phyloP scores from a whole-genome alignment of 2,113 vertebrate genomes.

The Chrysochloris asiatica region DNA sequence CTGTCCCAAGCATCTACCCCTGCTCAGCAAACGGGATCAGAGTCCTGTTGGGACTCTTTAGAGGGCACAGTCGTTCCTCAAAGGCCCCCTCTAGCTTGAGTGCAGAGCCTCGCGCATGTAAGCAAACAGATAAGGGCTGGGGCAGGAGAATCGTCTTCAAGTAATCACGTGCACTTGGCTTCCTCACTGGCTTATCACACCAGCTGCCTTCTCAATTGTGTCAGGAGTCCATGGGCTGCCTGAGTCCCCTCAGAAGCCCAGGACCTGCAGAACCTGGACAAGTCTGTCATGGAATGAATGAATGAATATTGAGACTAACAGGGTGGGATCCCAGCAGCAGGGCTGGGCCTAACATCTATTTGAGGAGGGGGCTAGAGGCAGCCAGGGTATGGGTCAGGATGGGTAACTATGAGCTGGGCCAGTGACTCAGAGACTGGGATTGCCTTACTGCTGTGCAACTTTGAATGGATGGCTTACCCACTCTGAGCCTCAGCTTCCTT shows the following conservation, averaged over 20 bases:
- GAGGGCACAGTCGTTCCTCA: background rate
- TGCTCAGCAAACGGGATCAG: fast-evolving
- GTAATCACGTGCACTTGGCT: fast-evolving
- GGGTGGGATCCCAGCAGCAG: too few species aligned
- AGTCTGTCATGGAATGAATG: background rate
- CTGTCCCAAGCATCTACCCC: background rate
- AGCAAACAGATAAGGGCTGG: background rate
- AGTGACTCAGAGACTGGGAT: background rate
- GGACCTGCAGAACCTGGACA: background rate
- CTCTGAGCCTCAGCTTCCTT: background rate
- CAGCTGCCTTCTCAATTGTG: background rate
- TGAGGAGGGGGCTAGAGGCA: background rate
- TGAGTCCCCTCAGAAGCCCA: background rate
- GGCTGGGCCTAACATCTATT: background rate
- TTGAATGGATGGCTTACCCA: background rate
- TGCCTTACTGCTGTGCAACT: background rate
- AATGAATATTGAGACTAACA: background rate
- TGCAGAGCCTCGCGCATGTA: fast-evolving
- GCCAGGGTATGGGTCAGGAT: background rate
- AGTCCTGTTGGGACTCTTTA: background rate
- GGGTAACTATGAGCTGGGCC: background rate
- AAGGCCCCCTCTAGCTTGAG: background rate
- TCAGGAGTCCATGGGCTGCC: too few species aligned
- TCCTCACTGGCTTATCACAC: background rate
- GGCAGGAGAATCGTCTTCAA: background rate